phyloP scores from a whole-genome alignment of 1,140 invertebrate genomes.

The Drosophila willistoni region DNA sequence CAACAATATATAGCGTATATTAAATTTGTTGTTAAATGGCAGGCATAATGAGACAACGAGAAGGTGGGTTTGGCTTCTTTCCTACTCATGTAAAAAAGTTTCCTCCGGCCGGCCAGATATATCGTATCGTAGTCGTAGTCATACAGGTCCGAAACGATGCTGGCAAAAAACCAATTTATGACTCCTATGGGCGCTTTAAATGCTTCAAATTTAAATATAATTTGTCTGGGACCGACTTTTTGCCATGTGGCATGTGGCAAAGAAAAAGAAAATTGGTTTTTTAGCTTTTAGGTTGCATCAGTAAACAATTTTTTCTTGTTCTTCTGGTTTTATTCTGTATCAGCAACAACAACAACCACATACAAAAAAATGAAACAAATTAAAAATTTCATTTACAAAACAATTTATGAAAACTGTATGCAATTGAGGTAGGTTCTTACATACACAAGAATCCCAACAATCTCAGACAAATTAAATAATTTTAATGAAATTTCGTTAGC shows the following conservation, averaged over 20 bases:
- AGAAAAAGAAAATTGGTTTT: neutral
- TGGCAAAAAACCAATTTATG: constrained; percentile 41
- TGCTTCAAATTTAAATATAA: constrained; percentile 56
- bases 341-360: neutral
- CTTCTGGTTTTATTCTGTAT: neutral
- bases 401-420: neutral
- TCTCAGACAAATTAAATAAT: neutral
- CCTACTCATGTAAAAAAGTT: constrained; percentile 27
- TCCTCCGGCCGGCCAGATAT: constrained; percentile 8
- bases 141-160: neutral
- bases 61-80: constrained; percentile 3
- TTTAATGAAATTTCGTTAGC: neutral
- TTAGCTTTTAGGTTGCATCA: constrained; percentile 5
- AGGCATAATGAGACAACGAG: constrained; percentile 67
- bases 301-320: constrained; percentile 1
- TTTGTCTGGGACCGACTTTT: constrained; percentile 48
- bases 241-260: neutral
- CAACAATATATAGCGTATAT: constrained; percentile 56
- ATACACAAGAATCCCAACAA: neutral
- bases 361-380: neutral
- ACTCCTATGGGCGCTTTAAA: constrained; percentile 48
- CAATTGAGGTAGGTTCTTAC: neutral
- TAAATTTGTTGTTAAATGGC: constrained; percentile 77
- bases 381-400: neutral
- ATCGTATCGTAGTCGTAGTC: neutral